A percentile compares a stretch with the other conserved stretches of the same genome.
phyloP scores from a whole-genome alignment of 2,113 vertebrate genomes.

The Agelaius tricolor region DNA sequence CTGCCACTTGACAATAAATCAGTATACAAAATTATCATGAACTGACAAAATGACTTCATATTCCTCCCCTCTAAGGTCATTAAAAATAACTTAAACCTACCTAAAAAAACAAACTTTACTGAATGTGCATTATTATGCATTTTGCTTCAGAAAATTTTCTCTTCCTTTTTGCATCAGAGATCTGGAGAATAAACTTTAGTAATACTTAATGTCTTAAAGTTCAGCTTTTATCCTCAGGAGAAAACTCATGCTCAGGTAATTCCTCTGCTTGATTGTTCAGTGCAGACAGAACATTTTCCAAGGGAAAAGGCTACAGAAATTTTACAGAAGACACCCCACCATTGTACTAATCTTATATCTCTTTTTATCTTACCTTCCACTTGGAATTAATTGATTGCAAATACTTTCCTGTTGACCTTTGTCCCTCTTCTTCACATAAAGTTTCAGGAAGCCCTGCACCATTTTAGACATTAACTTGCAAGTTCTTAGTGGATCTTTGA shows the following conservation, averaged over 20 bases:
- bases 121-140: neutral
- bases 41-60: neutral
- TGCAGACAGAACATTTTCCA: neutral
- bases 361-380: neutral
- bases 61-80: neutral
- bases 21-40: neutral
- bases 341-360: neutral
- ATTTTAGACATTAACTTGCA: conserved; percentile 42
- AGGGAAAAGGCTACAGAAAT: neutral
- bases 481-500: neutral
- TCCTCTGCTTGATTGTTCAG: neutral
- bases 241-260: neutral
- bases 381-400: conserved; percentile 6
- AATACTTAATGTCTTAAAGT: neutral
- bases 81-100: neutral
- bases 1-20: neutral
- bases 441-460: conserved; percentile 14
- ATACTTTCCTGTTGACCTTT: conserved; percentile 7
- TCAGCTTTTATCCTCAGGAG: neutral
- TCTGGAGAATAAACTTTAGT: neutral
- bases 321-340: neutral
- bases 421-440: neutral
- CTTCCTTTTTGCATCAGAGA: neutral
- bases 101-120: neutral
- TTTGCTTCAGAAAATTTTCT: neutral